A percentile compares a stretch with the other conserved stretches of the same genome.
Conservation (phyloP, 2,888 invertebrate species). For the Dryomyza anilis region DNA sequence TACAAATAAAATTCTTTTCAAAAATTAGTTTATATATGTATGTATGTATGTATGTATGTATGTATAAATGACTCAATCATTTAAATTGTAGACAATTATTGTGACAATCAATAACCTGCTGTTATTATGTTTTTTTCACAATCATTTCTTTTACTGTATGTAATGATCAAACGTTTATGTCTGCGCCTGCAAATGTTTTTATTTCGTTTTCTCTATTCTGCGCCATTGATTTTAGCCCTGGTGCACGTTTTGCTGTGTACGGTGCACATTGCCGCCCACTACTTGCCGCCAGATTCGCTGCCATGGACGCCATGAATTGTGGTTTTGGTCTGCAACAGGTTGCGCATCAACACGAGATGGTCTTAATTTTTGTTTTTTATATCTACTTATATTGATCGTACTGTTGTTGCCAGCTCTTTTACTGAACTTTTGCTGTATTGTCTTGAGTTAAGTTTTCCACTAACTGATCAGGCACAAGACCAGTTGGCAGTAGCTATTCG, state of each 20-base stretch:
- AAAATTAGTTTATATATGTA: no score
- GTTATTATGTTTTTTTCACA: no score
- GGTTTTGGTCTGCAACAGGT: neutral
- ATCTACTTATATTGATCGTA: neutral
- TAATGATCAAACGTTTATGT: no score
- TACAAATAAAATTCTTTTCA: no score
- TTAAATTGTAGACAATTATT: no score
- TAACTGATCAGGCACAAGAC: neutral
- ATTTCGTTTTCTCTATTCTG: no score
- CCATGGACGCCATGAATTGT: conserved; percentile 8
- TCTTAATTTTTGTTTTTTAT: neutral
- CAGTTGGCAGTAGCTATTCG: conserved; percentile 4
- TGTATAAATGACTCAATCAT: no score
- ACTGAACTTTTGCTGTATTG: conserved; percentile 28
- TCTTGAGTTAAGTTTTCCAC: conserved; percentile 9
- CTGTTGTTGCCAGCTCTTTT: conserved; percentile 18
- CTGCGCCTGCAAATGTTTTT: no score
- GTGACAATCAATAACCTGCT: no score
- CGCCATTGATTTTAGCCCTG: neutral
- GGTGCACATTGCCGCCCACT: conserved; percentile 9
- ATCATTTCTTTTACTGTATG: no score
- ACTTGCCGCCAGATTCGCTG: conserved; percentile 1
- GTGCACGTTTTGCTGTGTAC: neutral
- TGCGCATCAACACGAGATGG: neutral
- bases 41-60: no score